Evolutionary conservation across 2,888 invertebrate genomes (phyloP), one percentile per base, ranked within the genome.

Genomic region (Chaetogeoica ovagalla): DNA sequence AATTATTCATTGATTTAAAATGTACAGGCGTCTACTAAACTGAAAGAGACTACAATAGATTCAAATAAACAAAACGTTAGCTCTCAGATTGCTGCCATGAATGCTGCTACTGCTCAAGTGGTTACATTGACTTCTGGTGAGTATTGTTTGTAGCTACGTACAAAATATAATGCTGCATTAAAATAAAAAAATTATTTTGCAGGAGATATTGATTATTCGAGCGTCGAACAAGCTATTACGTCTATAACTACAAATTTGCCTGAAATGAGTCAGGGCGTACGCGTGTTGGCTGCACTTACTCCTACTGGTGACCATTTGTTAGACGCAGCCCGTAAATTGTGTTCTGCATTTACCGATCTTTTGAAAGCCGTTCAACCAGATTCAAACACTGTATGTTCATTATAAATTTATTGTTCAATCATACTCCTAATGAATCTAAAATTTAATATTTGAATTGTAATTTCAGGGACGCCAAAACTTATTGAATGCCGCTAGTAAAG

Each of bases 21-120:
- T 73, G 84, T 84, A 21, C 83, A 88, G 88, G 93, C 94, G 1
- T 94, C 96, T 0, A 89, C 94, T 84, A 94, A 95, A 88, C 97
- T 98, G 97, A 94, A 95, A 87, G 95, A 96, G 86, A 94, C 94
- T 83, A 94, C 94, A 2, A 89, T 97, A 87, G 98, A 97, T 87
- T 94, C 96, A 79, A 95, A 95, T 87, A 95, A 96, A 87, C 98
- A 98, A 88, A 96, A 94, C 84, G 96, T 99, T 81, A 95, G 95
- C 83, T 96, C 96, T 75, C 96, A 98, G 87, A 93, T 99, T 84
- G 98, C 98, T 8, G 98, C 98, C 82, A 98, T 99, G 97, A 98
- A 96, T 87, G 98, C 98, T 0, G 98, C 98, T 81, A 99, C 98
- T 0, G 99, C 99, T 13, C 97, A 98, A 87, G 94, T 98, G 72